Conservation (phyloP, 2,113 vertebrate genomes). For the Ceuthmochares aereus region DNA sequence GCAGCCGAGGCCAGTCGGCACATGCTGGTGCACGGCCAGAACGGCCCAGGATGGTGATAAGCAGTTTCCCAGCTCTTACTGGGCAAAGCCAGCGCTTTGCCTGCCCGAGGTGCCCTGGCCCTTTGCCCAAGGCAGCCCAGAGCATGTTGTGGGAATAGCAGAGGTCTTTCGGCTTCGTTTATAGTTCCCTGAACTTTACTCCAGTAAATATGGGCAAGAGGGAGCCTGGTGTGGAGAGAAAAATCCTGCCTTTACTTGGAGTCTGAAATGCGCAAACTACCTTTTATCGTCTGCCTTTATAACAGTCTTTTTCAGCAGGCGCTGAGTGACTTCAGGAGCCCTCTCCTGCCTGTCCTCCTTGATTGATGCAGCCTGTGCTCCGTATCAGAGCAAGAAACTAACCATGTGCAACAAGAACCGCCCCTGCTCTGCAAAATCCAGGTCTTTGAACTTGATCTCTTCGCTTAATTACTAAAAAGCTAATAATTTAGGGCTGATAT, state of each 20-base stretch:
- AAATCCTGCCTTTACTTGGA: not conserved
- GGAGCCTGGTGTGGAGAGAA: not conserved
- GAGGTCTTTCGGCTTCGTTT: not conserved
- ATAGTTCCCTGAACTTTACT: conserved; percentile 32
- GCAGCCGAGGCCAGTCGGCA: not conserved
- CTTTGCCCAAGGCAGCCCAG: not conserved
- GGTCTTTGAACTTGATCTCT: not conserved
- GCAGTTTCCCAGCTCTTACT: not conserved
- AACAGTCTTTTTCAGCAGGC: not conserved
- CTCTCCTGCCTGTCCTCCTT: not conserved
- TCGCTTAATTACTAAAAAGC: not conserved
- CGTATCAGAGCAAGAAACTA: not conserved
- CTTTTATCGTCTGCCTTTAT: not conserved
- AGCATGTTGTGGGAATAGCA: not conserved
- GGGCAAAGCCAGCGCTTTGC: not conserved
- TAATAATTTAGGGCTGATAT: not conserved
- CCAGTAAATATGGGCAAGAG: not conserved
- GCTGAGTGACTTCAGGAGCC: fast-evolving
- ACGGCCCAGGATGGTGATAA: fast-evolving
- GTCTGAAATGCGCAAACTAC: fast-evolving
- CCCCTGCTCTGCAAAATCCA: not conserved
- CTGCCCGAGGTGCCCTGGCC: not conserved
- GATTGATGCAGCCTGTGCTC: not conserved
- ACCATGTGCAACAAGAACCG: not conserved
- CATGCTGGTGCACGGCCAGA: not conserved